Base-by-base conservation (phyloP, 92 coral and sea anemone species). In the Epizoanthus scotinus region DNA sequence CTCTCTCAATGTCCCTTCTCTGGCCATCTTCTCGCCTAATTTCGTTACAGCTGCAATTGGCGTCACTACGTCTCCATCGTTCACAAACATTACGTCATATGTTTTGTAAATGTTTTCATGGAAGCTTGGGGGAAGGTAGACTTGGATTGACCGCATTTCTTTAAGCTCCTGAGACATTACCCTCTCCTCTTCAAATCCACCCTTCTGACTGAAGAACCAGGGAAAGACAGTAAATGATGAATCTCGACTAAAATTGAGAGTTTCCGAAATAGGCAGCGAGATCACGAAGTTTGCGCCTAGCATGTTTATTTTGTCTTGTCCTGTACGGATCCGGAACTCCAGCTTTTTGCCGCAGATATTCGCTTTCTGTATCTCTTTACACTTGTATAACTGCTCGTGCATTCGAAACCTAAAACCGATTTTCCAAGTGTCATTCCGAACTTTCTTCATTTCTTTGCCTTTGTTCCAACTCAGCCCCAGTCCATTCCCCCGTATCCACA, bases 401-500 rank as follows among this genome's bases (percentile, higher is more conserved):
- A 86, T 73, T 17, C 25, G 72, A 42, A 80, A 80, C 13, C 18
- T 18, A 1, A 81, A 40, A 17, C 40, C 53, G 42, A 54, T 21
- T 57, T 63, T 85, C 89, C 89, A 86, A 31, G 85, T 71, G 62
- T 86, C 85, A 52, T 63, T 63, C 47, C 14, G 26, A 3, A 29
- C 21, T 60, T 81, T 73, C 56, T 50, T 72, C 89, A 86, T 80
- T 57, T 70, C 63, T 63, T 86, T 63, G 44, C 89, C 77, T 73
- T 56, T 26, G 24, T 24, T 38, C 89, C 89, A 86, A 21, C 82
- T 80, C 59, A 86, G 64, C 13, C 85, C 89, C 44, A 86, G 65
- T 28, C 82, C 81, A 24, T 67, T 66, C 25, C 89, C 89, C 15
- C 85, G 78, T n/a, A 86, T n/a, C 81, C 79, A 86, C 89, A 86